These are phyloP conservation scores for Mesocricetus auratus DNA, from an alignment of 2,113 vertebrate genomes.

Conservation along the genomic window DNA sequence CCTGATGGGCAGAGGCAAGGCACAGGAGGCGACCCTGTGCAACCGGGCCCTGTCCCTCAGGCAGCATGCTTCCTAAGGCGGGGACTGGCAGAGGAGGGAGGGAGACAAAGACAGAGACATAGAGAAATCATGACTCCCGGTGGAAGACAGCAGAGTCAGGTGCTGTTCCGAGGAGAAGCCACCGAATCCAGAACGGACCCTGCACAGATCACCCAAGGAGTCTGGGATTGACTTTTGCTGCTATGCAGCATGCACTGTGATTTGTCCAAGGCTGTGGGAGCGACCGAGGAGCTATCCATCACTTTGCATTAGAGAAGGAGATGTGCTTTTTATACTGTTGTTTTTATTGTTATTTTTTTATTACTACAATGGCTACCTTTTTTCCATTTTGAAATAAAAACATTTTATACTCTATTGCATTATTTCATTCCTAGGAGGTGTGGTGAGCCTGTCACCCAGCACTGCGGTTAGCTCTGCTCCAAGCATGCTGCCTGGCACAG, in stretches of 20 bases:
- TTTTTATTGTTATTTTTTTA: slow-evolving; percentile 76
- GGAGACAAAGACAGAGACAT: neutral
- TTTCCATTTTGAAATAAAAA: slow-evolving; percentile 88
- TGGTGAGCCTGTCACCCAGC: neutral
- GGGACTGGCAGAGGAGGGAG: neutral
- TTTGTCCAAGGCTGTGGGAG: slow-evolving; percentile 12
- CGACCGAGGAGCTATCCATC: slow-evolving; percentile 75
- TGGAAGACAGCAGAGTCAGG: neutral
- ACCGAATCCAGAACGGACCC: neutral
- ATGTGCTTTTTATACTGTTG: slow-evolving; percentile 82
- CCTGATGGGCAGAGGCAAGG: slow-evolving; percentile 67
- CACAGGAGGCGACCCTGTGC: neutral
- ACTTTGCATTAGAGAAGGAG: slow-evolving; percentile 31
- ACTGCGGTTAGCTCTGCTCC: neutral
- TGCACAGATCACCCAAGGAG: neutral
- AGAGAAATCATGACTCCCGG: neutral
- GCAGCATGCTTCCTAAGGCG: slow-evolving; percentile 88
- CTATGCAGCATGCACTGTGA: slow-evolving; percentile 86
- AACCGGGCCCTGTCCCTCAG: slow-evolving; percentile 85
- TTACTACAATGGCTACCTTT: slow-evolving; percentile 67
- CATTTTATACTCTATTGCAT: slow-evolving; percentile 81
- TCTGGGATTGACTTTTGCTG: slow-evolving; percentile 84
- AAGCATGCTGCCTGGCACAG: too few species aligned
- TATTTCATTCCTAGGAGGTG: neutral
- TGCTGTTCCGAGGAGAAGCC: neutral